Conservation (phyloP, 2,797 vertebrate species). For the Lepus oiostolus region DNA sequence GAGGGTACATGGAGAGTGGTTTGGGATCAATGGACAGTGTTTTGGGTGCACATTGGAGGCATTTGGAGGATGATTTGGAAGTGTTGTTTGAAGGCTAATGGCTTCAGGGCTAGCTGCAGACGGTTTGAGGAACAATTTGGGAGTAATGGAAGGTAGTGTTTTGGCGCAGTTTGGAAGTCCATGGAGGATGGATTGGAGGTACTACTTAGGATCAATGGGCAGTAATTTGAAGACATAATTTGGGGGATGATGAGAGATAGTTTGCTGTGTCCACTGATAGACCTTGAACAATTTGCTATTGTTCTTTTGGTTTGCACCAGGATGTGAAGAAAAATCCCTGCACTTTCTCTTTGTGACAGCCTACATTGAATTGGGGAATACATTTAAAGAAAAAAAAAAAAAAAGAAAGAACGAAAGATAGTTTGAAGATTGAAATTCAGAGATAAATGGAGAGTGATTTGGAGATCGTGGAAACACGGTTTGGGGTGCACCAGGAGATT, state of each 20-base stretch:
- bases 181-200: not conserved
- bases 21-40: slow-evolving; percentile 37
- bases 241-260: slow-evolving; percentile 1
- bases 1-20: not conserved
- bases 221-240: slow-evolving; percentile 46
- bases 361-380: no score
- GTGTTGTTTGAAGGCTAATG: slow-evolving; percentile 31
- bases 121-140: not conserved
- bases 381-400: no score
- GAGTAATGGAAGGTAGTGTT: slow-evolving; percentile 8
- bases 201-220: slow-evolving; percentile 14
- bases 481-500: not conserved
- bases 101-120: slow-evolving; percentile 25
- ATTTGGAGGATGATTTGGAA: slow-evolving; percentile 33
- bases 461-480: not conserved
- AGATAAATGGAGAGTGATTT: not conserved
- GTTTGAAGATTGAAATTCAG: slow-evolving; percentile 20
- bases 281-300: no score
- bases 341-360: no score
- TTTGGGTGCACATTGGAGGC: not conserved
- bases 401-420: not conserved
- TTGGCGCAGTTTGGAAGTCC: not conserved
- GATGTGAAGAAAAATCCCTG: no score
- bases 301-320: no score
- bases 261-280: not conserved